Evolutionary conservation across 2,113 vertebrate species (phyloP), one percentile per base, ranked within the genome.

Genomic region (Prietella phreatophila): DNA sequence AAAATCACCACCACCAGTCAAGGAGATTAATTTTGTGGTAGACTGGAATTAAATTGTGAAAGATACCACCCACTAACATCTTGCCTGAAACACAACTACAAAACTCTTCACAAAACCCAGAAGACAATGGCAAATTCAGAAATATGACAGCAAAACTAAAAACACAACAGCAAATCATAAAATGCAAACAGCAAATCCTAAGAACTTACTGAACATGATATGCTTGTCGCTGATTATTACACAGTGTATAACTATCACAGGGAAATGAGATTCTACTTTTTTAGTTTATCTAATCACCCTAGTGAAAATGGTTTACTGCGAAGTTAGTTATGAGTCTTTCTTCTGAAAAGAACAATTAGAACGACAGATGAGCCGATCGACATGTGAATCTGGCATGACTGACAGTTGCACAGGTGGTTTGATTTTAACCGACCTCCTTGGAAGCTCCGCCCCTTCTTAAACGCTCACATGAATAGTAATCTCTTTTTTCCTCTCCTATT

Each of bases 11-110:
- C 67, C 71, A 73, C 33, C 33, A 87, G 69, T 76, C 25, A 63
- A 84, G 67, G 30, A 65, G 71, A 88, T 88, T 67, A 17, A 88
- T 79, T 88, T 83, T 84, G 78, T 53, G 22, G 55, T 63, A 78
- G 81, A 87, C n/a, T 84, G 69, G 71, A 76, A 58, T 79, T 61
- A 33, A 83, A 53, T 83, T 55, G 42, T 84, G 27, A 63, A 55
- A 87, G n/a, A 76, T 65, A 39, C 71, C 71, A 78, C 47, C 56
- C 42, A 53, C 19, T 79, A 78, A 65, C 27, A 4, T 87, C 39
- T 78, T 30, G 25, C 25, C 80, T 50, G 55, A 19, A 50, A 27
- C 13, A n/a, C 22, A 22, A 27, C 13, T 50, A 11, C 11, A 50
- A 4, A 81, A 82, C 42, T 10, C 61, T 36, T 55, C 13, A 55